Percentiles rank a stretch among this genome's conserved stretches.
Evolutionary conservation across 2,797 vertebrate species (phyloP).

Genomic region (Platalea minor): DNA sequence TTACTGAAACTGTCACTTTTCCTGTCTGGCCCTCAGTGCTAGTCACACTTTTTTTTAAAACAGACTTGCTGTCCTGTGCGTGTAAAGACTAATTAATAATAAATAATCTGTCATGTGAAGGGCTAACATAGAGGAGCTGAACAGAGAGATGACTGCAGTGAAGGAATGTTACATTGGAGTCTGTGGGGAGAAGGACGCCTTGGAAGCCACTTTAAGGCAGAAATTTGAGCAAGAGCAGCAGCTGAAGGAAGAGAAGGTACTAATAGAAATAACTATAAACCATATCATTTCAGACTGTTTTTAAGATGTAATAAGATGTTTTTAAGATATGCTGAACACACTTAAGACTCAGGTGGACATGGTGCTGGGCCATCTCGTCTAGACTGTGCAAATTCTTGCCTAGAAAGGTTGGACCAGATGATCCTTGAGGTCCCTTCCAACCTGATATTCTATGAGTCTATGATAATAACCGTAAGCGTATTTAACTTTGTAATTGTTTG

Average conservation of each 20-base stretch:
- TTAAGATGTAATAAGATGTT: neutral
- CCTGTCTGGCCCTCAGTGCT: neutral
- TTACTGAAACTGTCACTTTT: neutral
- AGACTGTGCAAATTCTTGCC: too few relatives aligned
- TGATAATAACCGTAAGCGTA: neutral
- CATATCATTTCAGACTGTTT: neutral
- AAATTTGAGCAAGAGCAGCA: constrained; percentile 72
- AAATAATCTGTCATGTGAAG: constrained; percentile 68
- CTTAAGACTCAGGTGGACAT: too few relatives aligned
- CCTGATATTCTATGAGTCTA: too few relatives aligned
- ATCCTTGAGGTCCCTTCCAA: too few relatives aligned
- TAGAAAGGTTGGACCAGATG: too few relatives aligned
- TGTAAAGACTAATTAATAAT: neutral
- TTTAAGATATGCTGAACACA: too few relatives aligned
- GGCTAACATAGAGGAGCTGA: constrained; percentile 80
- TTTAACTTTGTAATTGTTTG: neutral
- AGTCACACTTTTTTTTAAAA: neutral
- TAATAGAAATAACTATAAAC: neutral
- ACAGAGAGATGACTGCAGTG: constrained; percentile 82
- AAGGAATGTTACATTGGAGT: constrained; percentile 93
- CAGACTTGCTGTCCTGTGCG: neutral
- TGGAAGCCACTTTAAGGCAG: constrained; percentile 77
- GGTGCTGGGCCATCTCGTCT: too few relatives aligned
- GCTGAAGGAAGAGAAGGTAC: constrained; percentile 80
- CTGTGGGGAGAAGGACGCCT: constrained; percentile 87